Evolutionary conservation across 2,888 invertebrate genomes (phyloP), one percentile per base, ranked within the genome.

Genomic region (Muscina levida): DNA sequence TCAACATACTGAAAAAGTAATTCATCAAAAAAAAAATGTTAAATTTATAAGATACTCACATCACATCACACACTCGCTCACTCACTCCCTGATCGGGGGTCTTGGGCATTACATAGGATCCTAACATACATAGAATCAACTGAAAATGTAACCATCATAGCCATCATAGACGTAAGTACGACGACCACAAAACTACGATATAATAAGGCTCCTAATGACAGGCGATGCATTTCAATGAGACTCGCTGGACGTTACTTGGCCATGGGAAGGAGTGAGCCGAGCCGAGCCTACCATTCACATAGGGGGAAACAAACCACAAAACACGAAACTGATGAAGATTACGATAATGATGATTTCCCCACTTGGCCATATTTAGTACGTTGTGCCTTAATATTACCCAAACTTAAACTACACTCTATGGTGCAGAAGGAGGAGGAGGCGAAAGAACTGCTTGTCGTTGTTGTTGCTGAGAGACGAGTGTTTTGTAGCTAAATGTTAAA

Each of bases 211-310:
- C 74, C 17, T 77, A 75, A 75, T 77, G 77, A 81, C 77, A 77
- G 22, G 74, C 72, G 74, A 81, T 81, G 81, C 81, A 77, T 81
- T 81, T 81, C 72, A 81, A 81, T 81, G 74, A 81, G 77, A 62
- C 74, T 68, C 77, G 31, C 31, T 31, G 4, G 74, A 68, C 46
- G 75, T 53, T 51, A 39, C 11, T 13, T 48, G n/a, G 31, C 53
- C 42, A 57, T 24, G 22, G 19, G 17, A 22, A 1, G 19, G 4
- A 17, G 48, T 17, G n/a, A 15, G 15, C 6, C 17, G 22, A n/a
- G n/a, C n/a, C 51, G 48, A 51, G 22, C 11, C 11, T 10, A 51
- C 22, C 19, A 6, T 22, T 2, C 51, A 51, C 51, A 51, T 19
- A 22, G 62, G 62, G 62, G 37, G 39, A 15, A 62, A 19, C 37